These are phyloP conservation scores for Odontesthes bonariensis DNA, from an alignment of 2,113 vertebrate genomes.

Conservation along the genomic window DNA sequence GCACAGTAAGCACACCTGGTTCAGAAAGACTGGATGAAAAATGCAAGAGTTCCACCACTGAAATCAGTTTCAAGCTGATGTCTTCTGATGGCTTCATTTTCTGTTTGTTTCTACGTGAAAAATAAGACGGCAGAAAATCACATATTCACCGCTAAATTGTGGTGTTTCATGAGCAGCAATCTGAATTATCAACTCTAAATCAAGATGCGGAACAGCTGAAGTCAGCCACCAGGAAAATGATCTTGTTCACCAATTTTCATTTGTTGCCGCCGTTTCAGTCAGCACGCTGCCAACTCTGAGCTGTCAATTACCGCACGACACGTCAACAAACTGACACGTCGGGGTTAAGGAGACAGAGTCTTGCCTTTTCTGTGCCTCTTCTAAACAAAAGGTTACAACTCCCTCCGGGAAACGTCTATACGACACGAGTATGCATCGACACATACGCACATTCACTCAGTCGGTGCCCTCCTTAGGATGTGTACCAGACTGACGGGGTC, in stretches of 20 bases:
- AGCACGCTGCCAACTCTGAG: slow-evolving; percentile 32
- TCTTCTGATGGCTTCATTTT: slow-evolving; percentile 25
- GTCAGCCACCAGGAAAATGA: slow-evolving; percentile 18
- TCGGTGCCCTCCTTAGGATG: slow-evolving; percentile 22
- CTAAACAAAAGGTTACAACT: slow-evolving; percentile 29
- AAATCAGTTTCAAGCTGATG: slow-evolving; percentile 36
- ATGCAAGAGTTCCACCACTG: slow-evolving; percentile 44
- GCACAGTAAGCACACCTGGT: slow-evolving; percentile 59
- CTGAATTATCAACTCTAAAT: slow-evolving; percentile 28
- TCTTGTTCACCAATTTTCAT: slow-evolving; percentile 44
- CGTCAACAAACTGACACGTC: slow-evolving; percentile 34
- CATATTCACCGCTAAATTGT: slow-evolving; percentile 28
- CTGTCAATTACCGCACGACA: slow-evolving; percentile 21
- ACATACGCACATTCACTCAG: slow-evolving; percentile 17
- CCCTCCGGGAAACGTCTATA: slow-evolving; percentile 18
- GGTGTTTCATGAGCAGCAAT: slow-evolving; percentile 17
- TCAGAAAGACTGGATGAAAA: slow-evolving; percentile 20
- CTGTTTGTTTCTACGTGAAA: slow-evolving; percentile 4
- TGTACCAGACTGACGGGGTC: slow-evolving; percentile 39
- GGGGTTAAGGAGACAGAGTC: neutral
- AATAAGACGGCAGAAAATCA: slow-evolving; percentile 16
- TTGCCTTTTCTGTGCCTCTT: slow-evolving; percentile 4
- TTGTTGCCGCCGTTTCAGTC: slow-evolving; percentile 32
- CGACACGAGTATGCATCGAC: neutral
- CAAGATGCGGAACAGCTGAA: slow-evolving; percentile 44